Evolutionary conservation across 2,888 invertebrate species (phyloP), one percentile per base, ranked within the genome.

Genomic region (Noctua comes): DNA sequence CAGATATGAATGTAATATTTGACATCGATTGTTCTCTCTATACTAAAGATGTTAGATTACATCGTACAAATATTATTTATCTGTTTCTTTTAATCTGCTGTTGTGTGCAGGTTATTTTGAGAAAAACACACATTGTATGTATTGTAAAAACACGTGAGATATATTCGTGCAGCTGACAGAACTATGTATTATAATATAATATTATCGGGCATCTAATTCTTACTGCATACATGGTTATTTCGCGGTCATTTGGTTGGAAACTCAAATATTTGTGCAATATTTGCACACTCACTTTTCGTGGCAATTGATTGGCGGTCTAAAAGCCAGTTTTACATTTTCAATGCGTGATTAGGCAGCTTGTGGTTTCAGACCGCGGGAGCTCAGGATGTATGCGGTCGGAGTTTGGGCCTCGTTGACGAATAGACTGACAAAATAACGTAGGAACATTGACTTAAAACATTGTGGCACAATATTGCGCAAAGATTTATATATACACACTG

Each of bases 21-120:
- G 77, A 81, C 76, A 87, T 79, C 68, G 77, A 79, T 85, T 82
- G 84, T 88, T 87, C 88, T 88, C 88, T 88, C 86, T 87, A 85
- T 77, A 79, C 40, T 77, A 62, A 76, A 73, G 72, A 77, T 85
- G 75, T 82, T 78, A 54, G 64, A 59, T 77, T 68, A 74, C 74
- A 73, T 80, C 59, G 51, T 79, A 80, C 59, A 74, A 70, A 76
- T 86, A 80, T 80, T 75, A 73, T 84, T 73, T 79, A 76, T 64
- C 48, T 77, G 62, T 79, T 68, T 71, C 46, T 68, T 83, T 59
- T 31, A n/a, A 68, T 51, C 43, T 68, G 43, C 24, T 77, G 40
- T n/a, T 54, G 48, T 68, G 57, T 79, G 79, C 62, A 70, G 57
- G 59, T 66, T 68, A 62, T 65, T 69, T 74, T 72, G 46, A 73